Base-by-base conservation (phyloP, 2,888 invertebrate species). In the Stomorhina lunata region DNA sequence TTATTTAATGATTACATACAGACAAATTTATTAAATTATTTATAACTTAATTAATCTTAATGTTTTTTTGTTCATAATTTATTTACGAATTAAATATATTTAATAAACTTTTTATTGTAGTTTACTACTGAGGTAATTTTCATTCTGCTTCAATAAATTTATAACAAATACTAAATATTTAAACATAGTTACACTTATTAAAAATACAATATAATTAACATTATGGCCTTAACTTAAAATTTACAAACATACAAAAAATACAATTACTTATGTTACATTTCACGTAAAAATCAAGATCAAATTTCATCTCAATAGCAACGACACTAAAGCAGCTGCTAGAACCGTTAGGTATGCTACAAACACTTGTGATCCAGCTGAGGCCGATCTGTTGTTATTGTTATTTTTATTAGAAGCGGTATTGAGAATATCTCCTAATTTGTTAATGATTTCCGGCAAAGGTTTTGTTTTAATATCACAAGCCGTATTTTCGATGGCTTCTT, bases 401-500 rank as follows among this genome's bases (percentile, higher is more conserved):
- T 32, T 55, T n/a, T 34, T 80, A 63, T 86, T 86, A 6, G 83
- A 84, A 15, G 68, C 84, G 0, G 92, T 91, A 83, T 93, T 92
- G 75, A 93, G 90, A 9, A 93, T 90, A 17, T 75, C 92, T 80
- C 92, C 92, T 59, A 93, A 91, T 85, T 92, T 93, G 59, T 92
- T 92, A 48, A 93, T 91, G 27, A 93, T 91, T 83, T 93, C 93
- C 0, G 93, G 92, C 78, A 93, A 89, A 0, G 93, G 92, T 77
- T 93, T 92, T 0, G 92, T 91, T 5, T 93, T 94, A 4, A 93
- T 92, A 87, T 94, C 94, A 87, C 96, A 96, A 0, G 94, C 93
- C 0, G 96, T 95, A 61, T 94, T 94, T 83, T 93, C 93, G 45
- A 95, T 95, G 1, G 95, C 95, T 61, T 95, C 94, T 4, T 93